Conservation (phyloP, 2,888 invertebrate genomes). For the Smittia aterrima region DNA sequence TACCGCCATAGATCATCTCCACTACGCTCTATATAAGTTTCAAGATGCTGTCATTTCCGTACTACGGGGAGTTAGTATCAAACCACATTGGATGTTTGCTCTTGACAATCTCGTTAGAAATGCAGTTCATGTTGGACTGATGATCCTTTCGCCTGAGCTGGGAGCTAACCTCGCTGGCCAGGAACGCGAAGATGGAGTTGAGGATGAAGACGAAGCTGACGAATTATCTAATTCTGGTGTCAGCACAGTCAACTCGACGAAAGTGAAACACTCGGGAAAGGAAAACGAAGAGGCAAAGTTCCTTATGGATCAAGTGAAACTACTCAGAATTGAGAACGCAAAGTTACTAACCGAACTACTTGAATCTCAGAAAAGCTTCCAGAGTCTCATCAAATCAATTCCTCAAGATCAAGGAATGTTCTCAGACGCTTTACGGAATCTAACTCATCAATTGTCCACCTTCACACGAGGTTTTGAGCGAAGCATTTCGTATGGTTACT, state of each 20-base stretch:
- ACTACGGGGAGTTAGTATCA: constrained; percentile 84
- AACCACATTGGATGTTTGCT: constrained; percentile 99
- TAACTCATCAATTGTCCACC: constrained; percentile 50
- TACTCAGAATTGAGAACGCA: constrained; percentile 54
- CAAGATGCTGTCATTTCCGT: constrained; percentile 85
- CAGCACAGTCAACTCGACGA: constrained; percentile 63
- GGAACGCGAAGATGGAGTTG: constrained; percentile 57
- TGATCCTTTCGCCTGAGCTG: constrained; percentile 86
- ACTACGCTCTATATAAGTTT: constrained; percentile 87
- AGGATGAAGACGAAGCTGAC: constrained; percentile 50
- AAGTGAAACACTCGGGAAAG: constrained; percentile 57
- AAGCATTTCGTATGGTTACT: constrained; percentile 45
- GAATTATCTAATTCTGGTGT: constrained; percentile 55
- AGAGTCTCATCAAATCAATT: constrained; percentile 66
- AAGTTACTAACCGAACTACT: constrained; percentile 73
- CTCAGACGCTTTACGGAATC: constrained; percentile 58
- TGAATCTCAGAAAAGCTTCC: constrained; percentile 73
- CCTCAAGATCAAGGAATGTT: constrained; percentile 68
- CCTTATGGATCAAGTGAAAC: constrained; percentile 55
- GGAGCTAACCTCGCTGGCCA: constrained; percentile 82
- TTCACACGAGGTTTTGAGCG: constrained; percentile 43
- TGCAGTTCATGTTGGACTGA: constrained; percentile 90
- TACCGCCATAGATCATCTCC: constrained; percentile 83
- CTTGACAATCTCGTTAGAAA: constrained; percentile 89
- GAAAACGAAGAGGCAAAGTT: constrained; percentile 53